Evolutionary conservation across 2,797 vertebrate species (phyloP).

Genomic region (Parauchenoglanis ngamensis): DNA sequence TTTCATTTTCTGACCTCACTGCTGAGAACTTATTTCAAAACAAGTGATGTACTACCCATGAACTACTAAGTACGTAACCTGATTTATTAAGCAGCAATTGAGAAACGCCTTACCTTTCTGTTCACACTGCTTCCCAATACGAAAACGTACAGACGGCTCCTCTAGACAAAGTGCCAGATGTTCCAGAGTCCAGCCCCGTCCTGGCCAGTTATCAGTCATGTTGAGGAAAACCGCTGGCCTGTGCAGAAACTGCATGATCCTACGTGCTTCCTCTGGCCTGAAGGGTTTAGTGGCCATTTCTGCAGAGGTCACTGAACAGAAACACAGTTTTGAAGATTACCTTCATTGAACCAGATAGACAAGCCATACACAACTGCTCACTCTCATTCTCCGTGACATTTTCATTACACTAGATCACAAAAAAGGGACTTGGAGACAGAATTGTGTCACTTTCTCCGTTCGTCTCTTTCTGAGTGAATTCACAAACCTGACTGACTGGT

Average conservation of each 20-base stretch:
- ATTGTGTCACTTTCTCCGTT: not conserved
- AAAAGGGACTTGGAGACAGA: not conserved
- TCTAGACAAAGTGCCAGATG: conserved; percentile 76
- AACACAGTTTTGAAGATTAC: conserved; percentile 6
- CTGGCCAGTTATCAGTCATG: conserved; percentile 88
- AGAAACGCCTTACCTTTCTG: conserved; percentile 76
- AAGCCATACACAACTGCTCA: not conserved
- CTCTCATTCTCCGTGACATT: not conserved
- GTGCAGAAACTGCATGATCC: conserved; percentile 79
- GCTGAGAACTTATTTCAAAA: not conserved
- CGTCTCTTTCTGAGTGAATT: not conserved
- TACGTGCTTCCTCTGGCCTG: conserved; percentile 77
- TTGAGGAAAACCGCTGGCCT: conserved; percentile 85
- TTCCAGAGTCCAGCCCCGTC: conserved; percentile 78
- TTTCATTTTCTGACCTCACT: not conserved
- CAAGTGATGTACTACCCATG: not conserved
- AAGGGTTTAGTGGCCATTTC: conserved; percentile 82
- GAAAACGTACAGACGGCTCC: conserved; percentile 79
- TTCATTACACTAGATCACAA: not conserved
- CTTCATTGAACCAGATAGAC: conserved; percentile 4
- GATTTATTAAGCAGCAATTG: not conserved
- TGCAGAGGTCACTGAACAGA: conserved; percentile 23
- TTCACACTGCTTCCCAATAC: conserved; percentile 79
- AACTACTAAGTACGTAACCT: not conserved
- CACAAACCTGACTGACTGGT: not conserved